Base-by-base conservation (phyloP, 2,797 vertebrate species). In the Pempheris klunzingeri region DNA sequence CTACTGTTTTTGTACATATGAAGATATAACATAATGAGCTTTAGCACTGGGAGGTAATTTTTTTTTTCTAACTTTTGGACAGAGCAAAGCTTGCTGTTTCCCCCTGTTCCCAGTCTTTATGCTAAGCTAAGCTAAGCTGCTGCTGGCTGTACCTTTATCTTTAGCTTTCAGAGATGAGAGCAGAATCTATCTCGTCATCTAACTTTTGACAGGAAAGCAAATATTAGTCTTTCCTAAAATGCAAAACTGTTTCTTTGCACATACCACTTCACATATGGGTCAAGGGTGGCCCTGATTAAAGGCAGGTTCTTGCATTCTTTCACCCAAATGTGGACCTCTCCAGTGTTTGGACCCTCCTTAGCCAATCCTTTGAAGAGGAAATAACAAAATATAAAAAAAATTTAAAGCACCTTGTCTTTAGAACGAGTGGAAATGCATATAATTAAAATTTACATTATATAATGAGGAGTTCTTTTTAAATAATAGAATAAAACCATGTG, bases 261-360 rank as follows among this genome's bases (percentile, higher is more conserved):
- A 71, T 96, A 99, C 98, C 98, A 99, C 92, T 99, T 99, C 30
- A 99, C 96, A 38, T 96, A 99, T 53, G 98, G 96, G 91, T 98
- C 97, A 64, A 99, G 94, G 70, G 93, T 93, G 83, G 91, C 94
- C 74, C 96, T 93, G 85, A 96, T 93, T 30, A 94, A 82, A 50
- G 97, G 97, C 30, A 99, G 95, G 85, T 97, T 96, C 77, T 92
- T 95, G 94, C 97, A 99, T 65, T 98, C 97, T 85, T 97, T 99
- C 80, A 99, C 96, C 98, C 98, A 99, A 86, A 99, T 97, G 77
- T 99, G 97, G 49, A 99, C 93, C 90, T 99, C 98, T 75, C 98
- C 98, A 2, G 95, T 95, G 74, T 84, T 91, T 0, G 82, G 30
- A 36, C 67, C 69, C 20, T 94, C 95, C 87, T 96, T 98, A 68